phyloP scores from a whole-genome alignment of 2,113 vertebrate species.

The Ochotona curzoniae region DNA sequence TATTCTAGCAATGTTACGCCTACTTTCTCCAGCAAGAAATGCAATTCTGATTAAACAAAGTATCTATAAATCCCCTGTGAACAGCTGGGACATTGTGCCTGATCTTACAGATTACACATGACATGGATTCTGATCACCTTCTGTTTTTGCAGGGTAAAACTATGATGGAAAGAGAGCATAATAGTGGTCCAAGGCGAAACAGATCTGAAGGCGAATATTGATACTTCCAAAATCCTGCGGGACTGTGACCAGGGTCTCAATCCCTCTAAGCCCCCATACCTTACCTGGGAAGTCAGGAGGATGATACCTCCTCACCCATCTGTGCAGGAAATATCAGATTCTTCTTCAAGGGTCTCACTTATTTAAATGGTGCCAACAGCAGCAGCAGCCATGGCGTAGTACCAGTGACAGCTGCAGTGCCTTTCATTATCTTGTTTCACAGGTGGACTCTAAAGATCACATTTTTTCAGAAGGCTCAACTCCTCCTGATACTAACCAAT shows the following conservation, averaged over 20 bases:
- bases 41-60: neutral
- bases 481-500: neutral
- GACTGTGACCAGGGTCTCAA: neutral
- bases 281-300: neutral
- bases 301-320: too few relatives aligned
- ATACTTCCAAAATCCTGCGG: neutral
- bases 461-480: neutral
- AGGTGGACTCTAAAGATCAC: neutral
- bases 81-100: neutral
- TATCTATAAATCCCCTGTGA: neutral
- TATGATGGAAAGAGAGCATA: neutral
- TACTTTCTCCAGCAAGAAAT: neutral
- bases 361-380: neutral
- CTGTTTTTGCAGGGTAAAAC: neutral
- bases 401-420: neutral
- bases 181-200: accelerated
- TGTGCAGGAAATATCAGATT: accelerated
- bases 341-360: neutral
- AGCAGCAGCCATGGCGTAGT: too few relatives aligned
- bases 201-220: neutral
- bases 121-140: neutral
- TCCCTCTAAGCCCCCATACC: neutral
- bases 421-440: neutral
- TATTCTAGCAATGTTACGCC: neutral
- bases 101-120: neutral